Base-by-base conservation (phyloP, 2,888 invertebrate species). In the Melinaea marsaeus region DNA sequence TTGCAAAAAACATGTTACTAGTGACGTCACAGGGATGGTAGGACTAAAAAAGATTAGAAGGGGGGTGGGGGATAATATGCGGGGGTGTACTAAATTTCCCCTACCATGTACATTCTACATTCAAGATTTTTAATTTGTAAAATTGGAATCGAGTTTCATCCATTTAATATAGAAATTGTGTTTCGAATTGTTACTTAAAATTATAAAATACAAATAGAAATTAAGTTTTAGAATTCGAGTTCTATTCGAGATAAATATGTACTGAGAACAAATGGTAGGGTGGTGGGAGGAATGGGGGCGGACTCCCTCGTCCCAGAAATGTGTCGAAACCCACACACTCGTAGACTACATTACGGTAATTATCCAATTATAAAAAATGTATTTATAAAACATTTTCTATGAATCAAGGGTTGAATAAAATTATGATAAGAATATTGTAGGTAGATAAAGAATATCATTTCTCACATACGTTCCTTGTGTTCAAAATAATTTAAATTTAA, bases 321-420 rank as follows among this genome's bases (percentile, higher is more conserved):
- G 85, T 83, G 82, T 81, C 79, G 80, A 80, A 79, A 83, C 83
- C 78, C 81, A 84, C 85, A 83, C 86, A 77, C 78, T 76, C 79
- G 72, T 79, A 78, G 72, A 79, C 81, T 84, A 86, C 88, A 88
- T 90, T 88, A 88, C 83, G 80, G 82, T 89, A 89, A 90, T 88
- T 87, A 89, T 86, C 83, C 83, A 85, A 88, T 87, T 88, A 88
- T 51, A 77, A 82, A 76, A 78, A 78, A 76, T 75, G 80, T 71
- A 61, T 72, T 66, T 67, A 68, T 63, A 68, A 35, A 60, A 47
- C 56, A 57, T 58, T 59, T 32, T 61, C 59, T 62, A 42, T 48
- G 22, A 48, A 5, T 13, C 6, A 32, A 7, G 51, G 51, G 22
- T 51, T 51, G 2, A 51, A 32, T 51, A 32, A 9, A 32, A 51